Conservation (phyloP, 2,888 invertebrate species). For the Sarcophaga caerulescens region DNA sequence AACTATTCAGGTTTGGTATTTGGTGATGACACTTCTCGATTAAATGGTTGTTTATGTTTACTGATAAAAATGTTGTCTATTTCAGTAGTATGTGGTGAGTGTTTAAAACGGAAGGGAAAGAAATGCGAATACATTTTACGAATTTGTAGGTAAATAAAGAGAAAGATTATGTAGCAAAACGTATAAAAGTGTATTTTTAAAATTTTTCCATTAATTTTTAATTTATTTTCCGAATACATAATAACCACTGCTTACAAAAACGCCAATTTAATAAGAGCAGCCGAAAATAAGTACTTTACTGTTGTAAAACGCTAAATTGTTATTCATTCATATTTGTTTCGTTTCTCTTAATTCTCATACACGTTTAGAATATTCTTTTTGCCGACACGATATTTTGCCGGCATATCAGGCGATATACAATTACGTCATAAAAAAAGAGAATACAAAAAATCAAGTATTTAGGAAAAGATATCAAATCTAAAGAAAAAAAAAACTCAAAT, state of each 20-base stretch:
- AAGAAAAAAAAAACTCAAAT: too few relatives aligned
- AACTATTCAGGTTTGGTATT: conserved; percentile 22
- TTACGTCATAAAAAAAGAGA: conserved; percentile 44
- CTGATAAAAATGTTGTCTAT: not conserved
- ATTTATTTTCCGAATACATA: too few relatives aligned
- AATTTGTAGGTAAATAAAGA: too few relatives aligned
- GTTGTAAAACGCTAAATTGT: too few relatives aligned
- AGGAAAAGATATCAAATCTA: not conserved
- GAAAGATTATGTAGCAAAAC: not conserved
- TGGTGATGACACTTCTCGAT: conserved; percentile 15
- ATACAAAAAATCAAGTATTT: not conserved
- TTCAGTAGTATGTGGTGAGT: too few relatives aligned
- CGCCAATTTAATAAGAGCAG: too few relatives aligned
- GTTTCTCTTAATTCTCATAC: not conserved
- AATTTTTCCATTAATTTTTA: too few relatives aligned
- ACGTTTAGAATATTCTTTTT: conserved; percentile 30
- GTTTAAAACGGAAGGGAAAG: too few relatives aligned
- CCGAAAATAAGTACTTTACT: too few relatives aligned
- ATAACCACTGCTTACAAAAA: too few relatives aligned
- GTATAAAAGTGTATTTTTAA: not conserved
- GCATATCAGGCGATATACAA: conserved; percentile 57
- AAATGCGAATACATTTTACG: too few relatives aligned
- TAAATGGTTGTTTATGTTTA: conserved; percentile 41
- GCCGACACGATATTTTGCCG: not conserved
- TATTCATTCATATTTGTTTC: too few relatives aligned